Percentiles rank a stretch among this genome's conserved stretches.
Evolutionary conservation across 2,888 invertebrate genomes (phyloP).

Genomic region (Venusia cambrica): DNA sequence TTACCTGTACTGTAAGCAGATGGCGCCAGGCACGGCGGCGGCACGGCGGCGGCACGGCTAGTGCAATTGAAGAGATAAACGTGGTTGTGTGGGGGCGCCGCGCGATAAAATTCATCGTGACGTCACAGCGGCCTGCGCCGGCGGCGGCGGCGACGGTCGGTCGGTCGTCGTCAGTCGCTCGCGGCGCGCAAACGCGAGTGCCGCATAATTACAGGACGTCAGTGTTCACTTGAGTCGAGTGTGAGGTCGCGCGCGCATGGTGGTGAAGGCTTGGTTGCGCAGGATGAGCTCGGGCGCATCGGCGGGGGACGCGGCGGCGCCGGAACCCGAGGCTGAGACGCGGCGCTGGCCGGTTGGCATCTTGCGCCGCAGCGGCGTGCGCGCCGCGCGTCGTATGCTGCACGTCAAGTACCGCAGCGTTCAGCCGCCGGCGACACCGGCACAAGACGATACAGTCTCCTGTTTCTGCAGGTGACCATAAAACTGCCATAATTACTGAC

Average conservation of each 20-base stretch:
- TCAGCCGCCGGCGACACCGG: conserved; percentile 77
- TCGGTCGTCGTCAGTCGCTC: conserved; percentile 44
- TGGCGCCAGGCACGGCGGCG: too few species aligned
- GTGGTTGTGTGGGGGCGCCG: too few species aligned
- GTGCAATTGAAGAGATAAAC: too few species aligned
- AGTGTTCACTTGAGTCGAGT: conserved; percentile 20
- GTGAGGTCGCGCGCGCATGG: conserved; percentile 37
- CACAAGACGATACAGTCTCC: conserved; percentile 86
- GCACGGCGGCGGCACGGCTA: too few species aligned
- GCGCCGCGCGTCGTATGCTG: conserved; percentile 58
- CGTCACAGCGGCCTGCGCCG: conserved; percentile 18
- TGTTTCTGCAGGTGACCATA: conserved; percentile 93
- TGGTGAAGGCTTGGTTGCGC: conserved; percentile 41
- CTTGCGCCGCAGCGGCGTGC: conserved; percentile 62
- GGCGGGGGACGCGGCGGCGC: conserved; percentile 26
- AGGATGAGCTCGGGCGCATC: conserved; percentile 45
- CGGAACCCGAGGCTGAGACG: conserved; percentile 35
- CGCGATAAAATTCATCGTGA: conserved; percentile 19
- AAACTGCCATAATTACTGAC: too few species aligned
- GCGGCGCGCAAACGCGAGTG: conserved; percentile 51
- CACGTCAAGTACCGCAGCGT: conserved; percentile 69
- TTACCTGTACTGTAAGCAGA: too few species aligned
- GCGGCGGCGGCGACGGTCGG: conserved; percentile 29
- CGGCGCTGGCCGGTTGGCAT: conserved; percentile 62
- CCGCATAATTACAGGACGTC: conserved; percentile 40